Evolutionary conservation across 92 coral and sea anemone genomes (phyloP), one percentile per base, ranked within the genome.

Genomic region (Metridium senile): DNA sequence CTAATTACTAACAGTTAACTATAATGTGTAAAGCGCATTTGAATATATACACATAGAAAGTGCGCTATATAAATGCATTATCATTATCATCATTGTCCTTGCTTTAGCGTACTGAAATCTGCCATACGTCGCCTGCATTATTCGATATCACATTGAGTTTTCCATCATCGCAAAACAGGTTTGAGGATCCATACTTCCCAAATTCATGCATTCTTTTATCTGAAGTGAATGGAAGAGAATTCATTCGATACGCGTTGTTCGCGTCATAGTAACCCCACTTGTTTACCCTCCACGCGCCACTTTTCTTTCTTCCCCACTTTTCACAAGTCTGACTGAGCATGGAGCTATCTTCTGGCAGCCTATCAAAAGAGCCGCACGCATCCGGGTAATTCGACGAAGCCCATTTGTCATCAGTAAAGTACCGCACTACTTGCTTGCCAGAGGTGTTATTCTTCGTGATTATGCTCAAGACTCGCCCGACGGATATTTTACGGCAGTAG

Each of bases 311-410:
- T 19, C 75, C 75, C 75, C 75, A 70, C 61, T n/a, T 2, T 1
- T 56, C 25, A 21, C 75, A 70, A 8, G 56, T 70, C 16, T 28
- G 75, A 49, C 59, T 56, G 35, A 70, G 16, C 16, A 22, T 11
- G 9, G 75, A 70, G 35, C 22, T 26, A 35, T 70, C 75, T 32
- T 70, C 59, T 23, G 59, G 74, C 43, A 70, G 74, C 25, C 74
- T 70, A 47, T 70, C 74, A 34, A 70, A 70, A 21, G 74, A 70
- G 10, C 61, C 74, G 58, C 74, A 51, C 10, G 74, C 74, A 70
- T 22, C 74, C 2, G 74, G 74, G 74, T 25, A 70, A 10, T 52
- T 70, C 32, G 26, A 43, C 31, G 11, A 23, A 26, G 75, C 75
- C 26, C 22, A 49, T 70, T 34, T 17, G 58, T 70, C 75, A 28